A percentile compares a stretch with the other conserved stretches of the same genome.
These are phyloP conservation scores for Lutraria lutraria DNA, from an alignment of 2,888 invertebrate species.

Conservation along the genomic window DNA sequence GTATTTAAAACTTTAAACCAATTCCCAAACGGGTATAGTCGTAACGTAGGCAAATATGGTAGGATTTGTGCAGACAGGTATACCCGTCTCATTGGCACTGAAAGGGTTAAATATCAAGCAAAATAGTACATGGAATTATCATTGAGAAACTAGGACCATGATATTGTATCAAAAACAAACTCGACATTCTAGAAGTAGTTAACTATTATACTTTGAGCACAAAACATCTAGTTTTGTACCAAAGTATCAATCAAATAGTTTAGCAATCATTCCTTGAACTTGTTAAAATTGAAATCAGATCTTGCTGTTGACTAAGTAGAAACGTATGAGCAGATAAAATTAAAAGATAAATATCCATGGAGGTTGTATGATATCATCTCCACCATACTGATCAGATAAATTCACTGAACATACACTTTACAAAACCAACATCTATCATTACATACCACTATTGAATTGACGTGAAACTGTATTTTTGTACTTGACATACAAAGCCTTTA, in stretches of 20 bases:
- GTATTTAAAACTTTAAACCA: too few relatives aligned
- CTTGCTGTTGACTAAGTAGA: not conserved
- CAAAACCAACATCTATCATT: not conserved
- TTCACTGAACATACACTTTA: not conserved
- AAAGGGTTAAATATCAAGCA: too few relatives aligned
- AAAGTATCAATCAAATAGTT: not conserved
- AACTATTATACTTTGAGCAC: too few relatives aligned
- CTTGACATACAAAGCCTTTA: not conserved
- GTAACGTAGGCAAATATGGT: too few relatives aligned
- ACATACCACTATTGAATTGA: not conserved
- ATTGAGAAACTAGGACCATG: too few relatives aligned
- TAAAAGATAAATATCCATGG: constrained; percentile 10
- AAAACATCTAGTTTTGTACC: not conserved
- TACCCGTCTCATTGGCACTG: too few relatives aligned
- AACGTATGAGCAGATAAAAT: not conserved
- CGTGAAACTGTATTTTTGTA: not conserved
- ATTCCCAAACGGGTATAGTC: too few relatives aligned
- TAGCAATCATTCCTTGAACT: not conserved
- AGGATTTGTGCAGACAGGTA: too few relatives aligned
- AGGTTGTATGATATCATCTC: not conserved
- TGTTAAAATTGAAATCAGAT: not conserved
- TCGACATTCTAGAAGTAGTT: too few relatives aligned
- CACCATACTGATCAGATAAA: not conserved
- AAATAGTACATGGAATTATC: too few relatives aligned
- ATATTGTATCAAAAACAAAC: too few relatives aligned